Evolutionary conservation across 2,113 vertebrate genomes (phyloP), one percentile per base, ranked within the genome.

Genomic region (Oryzias javanicus): DNA sequence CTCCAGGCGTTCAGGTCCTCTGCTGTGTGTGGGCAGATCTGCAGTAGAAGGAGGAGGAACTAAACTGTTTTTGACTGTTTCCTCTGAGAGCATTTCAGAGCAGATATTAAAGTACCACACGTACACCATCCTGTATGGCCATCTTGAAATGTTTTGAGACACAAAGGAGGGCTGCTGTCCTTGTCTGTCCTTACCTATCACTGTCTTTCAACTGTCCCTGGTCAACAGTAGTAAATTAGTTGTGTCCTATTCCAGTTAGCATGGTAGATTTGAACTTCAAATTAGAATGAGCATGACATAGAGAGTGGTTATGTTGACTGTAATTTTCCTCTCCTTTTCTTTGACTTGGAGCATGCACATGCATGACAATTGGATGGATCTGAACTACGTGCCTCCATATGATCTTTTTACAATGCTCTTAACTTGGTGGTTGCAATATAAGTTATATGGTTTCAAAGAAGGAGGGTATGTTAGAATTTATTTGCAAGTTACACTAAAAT

Each of bases 301-400:
- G 74, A 72, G n/a, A 14, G 66, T 76, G 65, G 66, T 60, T 74
- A 78, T 82, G 77, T 53, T 88, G 79, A 85, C 68, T 84, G 78
- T 84, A 82, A 78, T 78, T 76, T 50, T 83, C 76, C 78, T 84
- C 75, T 89, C 84, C 84, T 80, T 87, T 82, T 86, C 82, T 87
- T 83, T 90, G 84, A 86, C 84, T 88, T 88, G 80, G 83, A 85
- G 88, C 88, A 88, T 89, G 88, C 78, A 51, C 65, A 48, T 89
- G 85, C 88, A 89, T 90, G 88, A 81, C 76, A 64, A 81, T 73
- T 88, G 85, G 79, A 88, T 78, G 78, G 68, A 84, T 69, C 64
- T 78, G 64, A 88, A 78, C 70, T 56, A 81, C 61, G 62, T 80
- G 74, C 78, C 81, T 82, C 67, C 74, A 80, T 78, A 76, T 6